A percentile compares a stretch with the other conserved stretches of the same genome.
phyloP scores from a whole-genome alignment of 2,113 vertebrate species.

The Percina caprodes region DNA sequence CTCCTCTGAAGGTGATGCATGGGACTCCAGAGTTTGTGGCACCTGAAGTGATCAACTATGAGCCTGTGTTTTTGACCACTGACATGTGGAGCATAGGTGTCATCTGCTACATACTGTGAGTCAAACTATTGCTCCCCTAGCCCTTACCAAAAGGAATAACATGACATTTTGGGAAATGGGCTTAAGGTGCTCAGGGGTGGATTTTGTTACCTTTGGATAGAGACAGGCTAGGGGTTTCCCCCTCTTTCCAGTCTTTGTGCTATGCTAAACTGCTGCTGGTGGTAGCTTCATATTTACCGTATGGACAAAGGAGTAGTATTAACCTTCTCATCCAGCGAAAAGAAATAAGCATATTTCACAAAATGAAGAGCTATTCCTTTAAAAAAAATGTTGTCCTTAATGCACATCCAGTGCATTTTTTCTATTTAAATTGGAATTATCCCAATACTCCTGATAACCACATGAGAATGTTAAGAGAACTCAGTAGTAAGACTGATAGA shows the following conservation, averaged over 20 bases:
- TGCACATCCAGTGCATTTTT: neutral
- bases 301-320: neutral
- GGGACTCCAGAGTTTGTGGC: conserved; percentile 93
- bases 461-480: neutral
- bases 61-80: conserved; percentile 82
- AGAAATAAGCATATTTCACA: neutral
- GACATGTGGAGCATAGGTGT: conserved; percentile 94
- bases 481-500: neutral
- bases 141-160: neutral
- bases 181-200: neutral
- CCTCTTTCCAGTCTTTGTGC: neutral
- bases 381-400: neutral
- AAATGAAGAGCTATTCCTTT: neutral
- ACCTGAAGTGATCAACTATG: conserved; percentile 90
- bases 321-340: neutral
- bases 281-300: neutral
- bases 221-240: neutral
- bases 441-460: neutral
- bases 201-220: neutral
- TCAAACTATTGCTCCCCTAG: neutral
- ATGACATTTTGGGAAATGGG: neutral
- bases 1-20: conserved; percentile 86
- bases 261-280: neutral
- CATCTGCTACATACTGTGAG: conserved; percentile 89
- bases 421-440: neutral